A percentile compares a stretch with the other conserved stretches of the same genome.
Evolutionary conservation across 2,797 vertebrate genomes (phyloP).

Genomic region (Monodelphis domestica): DNA sequence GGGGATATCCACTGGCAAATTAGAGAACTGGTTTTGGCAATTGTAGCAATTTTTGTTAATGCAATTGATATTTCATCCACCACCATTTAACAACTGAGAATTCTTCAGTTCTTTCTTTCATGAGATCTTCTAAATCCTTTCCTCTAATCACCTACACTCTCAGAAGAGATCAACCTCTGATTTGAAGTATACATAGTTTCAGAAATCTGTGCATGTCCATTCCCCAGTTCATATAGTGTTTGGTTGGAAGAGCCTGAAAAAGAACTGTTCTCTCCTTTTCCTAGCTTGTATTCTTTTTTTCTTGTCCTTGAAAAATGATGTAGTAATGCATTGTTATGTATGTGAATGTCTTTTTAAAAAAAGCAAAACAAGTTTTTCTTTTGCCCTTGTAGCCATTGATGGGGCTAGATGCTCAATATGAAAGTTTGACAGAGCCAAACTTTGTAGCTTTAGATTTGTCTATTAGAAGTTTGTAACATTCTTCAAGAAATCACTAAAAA

Average conservation of each 20-base stretch:
- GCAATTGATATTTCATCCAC: too few relatives aligned
- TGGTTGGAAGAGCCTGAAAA: constrained; percentile 42
- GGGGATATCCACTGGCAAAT: too few relatives aligned
- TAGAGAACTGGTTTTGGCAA: too few relatives aligned
- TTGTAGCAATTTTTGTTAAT: too few relatives aligned
- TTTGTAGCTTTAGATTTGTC: constrained; percentile 52
- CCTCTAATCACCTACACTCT: background rate
- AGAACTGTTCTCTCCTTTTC: constrained; percentile 57
- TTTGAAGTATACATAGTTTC: constrained; percentile 15
- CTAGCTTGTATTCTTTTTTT: constrained; percentile 9
- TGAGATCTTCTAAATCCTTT: background rate
- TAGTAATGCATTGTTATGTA: constrained; percentile 58
- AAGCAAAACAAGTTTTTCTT: background rate
- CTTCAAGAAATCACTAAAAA: constrained; percentile 60
- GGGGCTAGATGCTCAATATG: constrained; percentile 50
- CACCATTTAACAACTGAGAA: too few relatives aligned
- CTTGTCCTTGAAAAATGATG: constrained; percentile 32
- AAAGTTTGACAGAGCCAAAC: constrained; percentile 60
- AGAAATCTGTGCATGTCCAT: constrained; percentile 27
- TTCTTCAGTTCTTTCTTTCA: background rate
- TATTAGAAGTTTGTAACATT: constrained; percentile 46
- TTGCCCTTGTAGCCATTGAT: background rate
- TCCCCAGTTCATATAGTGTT: constrained; percentile 23
- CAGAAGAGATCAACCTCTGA: background rate
- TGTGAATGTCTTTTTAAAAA: constrained; percentile 67